Evolutionary conservation across 2,888 invertebrate genomes (phyloP).

Genomic region (Aplocera efformata): DNA sequence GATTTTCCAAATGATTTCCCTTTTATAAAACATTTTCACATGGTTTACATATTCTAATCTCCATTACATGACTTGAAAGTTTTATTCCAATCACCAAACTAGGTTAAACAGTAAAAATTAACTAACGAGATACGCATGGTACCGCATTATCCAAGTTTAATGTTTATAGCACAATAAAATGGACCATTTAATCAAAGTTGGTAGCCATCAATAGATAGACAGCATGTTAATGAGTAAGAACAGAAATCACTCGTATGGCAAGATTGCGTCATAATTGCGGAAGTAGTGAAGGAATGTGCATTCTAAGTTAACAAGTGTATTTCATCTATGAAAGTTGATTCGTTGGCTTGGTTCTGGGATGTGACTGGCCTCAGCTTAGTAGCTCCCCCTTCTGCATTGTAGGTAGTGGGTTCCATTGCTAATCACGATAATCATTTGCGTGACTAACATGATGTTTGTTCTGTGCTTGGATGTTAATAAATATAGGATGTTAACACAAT

Average conservation of each 20-base stretch:
- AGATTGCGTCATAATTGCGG: constrained; percentile 15
- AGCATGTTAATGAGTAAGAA: constrained; percentile 21
- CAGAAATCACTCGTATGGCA: constrained; percentile 16
- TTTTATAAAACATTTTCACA: too few species aligned
- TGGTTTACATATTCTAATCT: too few species aligned
- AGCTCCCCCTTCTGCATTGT: too few species aligned
- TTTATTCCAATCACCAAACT: constrained; percentile 1
- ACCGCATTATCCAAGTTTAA: neutral
- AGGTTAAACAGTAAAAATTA: constrained; percentile 4
- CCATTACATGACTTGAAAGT: neutral
- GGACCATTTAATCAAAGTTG: constrained; percentile 8
- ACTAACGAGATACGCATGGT: neutral
- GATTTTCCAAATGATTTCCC: too few species aligned
- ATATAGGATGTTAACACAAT: too few species aligned
- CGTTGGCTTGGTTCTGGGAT: neutral
- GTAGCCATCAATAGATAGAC: constrained; percentile 11
- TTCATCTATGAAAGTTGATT: constrained; percentile 12
- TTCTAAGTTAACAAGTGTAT: constrained; percentile 17
- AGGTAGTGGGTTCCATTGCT: too few species aligned
- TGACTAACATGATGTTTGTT: too few species aligned
- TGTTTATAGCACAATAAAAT: constrained; percentile 4
- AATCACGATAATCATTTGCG: too few species aligned
- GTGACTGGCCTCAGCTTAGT: too few species aligned
- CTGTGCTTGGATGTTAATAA: too few species aligned
- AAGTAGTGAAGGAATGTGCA: constrained; percentile 14